Conservation (phyloP, 2,888 invertebrate genomes). For the Polia nebulosa region DNA sequence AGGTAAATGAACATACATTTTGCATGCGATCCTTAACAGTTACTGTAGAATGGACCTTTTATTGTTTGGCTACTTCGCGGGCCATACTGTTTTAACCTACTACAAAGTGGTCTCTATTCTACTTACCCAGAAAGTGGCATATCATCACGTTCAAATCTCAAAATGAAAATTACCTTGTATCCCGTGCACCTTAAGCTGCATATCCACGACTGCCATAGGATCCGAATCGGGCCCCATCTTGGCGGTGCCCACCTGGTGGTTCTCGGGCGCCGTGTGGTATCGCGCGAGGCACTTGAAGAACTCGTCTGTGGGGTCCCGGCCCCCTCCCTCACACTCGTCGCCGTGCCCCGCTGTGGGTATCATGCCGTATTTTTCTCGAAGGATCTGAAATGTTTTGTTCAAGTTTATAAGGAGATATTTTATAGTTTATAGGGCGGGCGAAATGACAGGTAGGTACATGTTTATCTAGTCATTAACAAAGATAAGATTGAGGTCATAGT, state of each 20-base stretch:
- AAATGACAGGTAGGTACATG: too few relatives aligned
- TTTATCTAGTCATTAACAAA: too few relatives aligned
- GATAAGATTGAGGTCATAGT: too few relatives aligned
- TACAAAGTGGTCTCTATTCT: too few relatives aligned
- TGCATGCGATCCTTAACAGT: too few relatives aligned
- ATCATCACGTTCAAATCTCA: not conserved
- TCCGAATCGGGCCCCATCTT: slow-evolving; percentile 95
- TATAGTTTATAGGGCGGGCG: too few relatives aligned
- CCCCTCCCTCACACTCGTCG: slow-evolving; percentile 85
- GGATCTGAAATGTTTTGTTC: slow-evolving; percentile 76
- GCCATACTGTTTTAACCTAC: too few relatives aligned
- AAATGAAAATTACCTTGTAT: slow-evolving; percentile 82
- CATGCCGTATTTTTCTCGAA: slow-evolving; percentile 91
- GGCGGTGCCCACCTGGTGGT: slow-evolving; percentile 95
- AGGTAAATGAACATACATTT: too few relatives aligned
- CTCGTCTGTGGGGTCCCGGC: slow-evolving; percentile 91
- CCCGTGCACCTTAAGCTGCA: slow-evolving; percentile 92
- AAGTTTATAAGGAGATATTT: too few relatives aligned
- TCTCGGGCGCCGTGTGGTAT: slow-evolving; percentile 94
- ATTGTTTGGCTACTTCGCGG: too few relatives aligned
- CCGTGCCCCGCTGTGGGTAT: slow-evolving; percentile 86
- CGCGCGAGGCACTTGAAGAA: slow-evolving; percentile 94
- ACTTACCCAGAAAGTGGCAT: too few relatives aligned
- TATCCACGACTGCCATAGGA: slow-evolving; percentile 94
- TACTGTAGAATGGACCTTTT: too few relatives aligned